phyloP scores from a whole-genome alignment of 1,140 invertebrate species.

The Belonocnema kinseyi region DNA sequence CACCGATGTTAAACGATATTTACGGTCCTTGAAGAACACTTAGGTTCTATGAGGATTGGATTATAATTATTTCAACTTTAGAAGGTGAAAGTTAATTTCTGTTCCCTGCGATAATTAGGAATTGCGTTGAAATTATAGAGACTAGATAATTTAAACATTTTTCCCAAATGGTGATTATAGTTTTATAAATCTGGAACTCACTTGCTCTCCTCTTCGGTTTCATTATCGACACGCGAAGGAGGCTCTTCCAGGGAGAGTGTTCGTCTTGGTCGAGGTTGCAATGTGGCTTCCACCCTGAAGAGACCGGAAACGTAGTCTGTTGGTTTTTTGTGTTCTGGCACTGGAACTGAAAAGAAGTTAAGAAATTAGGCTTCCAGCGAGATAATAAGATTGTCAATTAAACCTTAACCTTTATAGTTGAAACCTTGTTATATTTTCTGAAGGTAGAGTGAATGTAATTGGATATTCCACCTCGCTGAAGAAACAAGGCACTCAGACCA shows the following conservation, averaged over 20 bases:
- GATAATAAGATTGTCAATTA: neutral
- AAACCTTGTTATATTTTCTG: neutral
- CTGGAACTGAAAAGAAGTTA: constrained; percentile 77
- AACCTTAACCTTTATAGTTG: too few relatives aligned
- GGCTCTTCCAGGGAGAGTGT: constrained; percentile 65
- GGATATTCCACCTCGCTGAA: neutral
- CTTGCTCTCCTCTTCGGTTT: constrained; percentile 67
- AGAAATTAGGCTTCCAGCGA: constrained; percentile 5
- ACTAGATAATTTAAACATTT: neutral
- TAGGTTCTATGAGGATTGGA: neutral
- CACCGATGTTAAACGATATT: neutral
- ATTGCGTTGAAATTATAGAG: neutral
- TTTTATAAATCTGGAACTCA: constrained; percentile 51
- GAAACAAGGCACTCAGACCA: neutral
- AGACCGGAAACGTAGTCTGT: constrained; percentile 88
- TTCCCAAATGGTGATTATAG: constrained; percentile 1
- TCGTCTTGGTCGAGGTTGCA: constrained; percentile 75
- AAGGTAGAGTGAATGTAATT: neutral
- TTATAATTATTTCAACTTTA: constrained; percentile 2
- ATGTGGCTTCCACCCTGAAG: constrained; percentile 82
- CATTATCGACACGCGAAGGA: constrained; percentile 58
- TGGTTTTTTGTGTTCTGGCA: constrained; percentile 83
- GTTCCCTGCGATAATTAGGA: neutral
- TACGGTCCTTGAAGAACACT: neutral
- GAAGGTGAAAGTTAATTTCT: constrained; percentile 22